Evolutionary conservation across 64 coral and sea anemone species (phyloP).

Genomic region (Astreopora myriophthalma): DNA sequence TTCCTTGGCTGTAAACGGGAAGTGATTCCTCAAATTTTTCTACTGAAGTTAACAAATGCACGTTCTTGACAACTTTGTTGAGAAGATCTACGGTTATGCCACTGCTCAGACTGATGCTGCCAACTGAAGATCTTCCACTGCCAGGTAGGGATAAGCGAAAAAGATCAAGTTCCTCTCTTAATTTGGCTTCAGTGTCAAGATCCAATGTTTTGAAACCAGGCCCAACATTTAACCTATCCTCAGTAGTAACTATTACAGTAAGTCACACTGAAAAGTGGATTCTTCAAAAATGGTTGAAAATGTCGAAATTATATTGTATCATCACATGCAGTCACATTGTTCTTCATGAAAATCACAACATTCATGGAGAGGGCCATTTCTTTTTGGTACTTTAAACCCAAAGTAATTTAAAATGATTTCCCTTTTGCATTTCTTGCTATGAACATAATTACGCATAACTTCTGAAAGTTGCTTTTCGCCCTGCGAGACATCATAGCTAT

Average conservation of each 20-base stretch:
- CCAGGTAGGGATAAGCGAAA: constrained; percentile 10
- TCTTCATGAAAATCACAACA: neutral
- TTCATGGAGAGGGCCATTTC: neutral
- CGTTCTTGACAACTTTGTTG: constrained; percentile 22
- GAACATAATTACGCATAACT: neutral
- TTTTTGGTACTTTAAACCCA: neutral
- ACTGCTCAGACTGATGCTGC: constrained; percentile 14
- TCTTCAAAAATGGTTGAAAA: neutral
- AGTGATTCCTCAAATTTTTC: constrained; percentile 36
- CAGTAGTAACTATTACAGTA: neutral
- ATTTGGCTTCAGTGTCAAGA: neutral
- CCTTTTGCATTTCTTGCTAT: neutral
- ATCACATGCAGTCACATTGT: neutral
- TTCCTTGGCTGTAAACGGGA: constrained; percentile 55
- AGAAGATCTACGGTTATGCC: constrained; percentile 50
- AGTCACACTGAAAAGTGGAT: neutral
- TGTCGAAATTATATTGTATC: neutral
- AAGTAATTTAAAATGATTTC: neutral
- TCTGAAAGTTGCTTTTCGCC: neutral
- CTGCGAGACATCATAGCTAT: neutral
- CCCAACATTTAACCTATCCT: neutral
- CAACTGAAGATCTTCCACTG: constrained; percentile 55
- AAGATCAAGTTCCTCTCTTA: neutral
- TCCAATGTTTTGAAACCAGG: neutral
- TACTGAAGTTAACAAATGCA: constrained; percentile 19